These are phyloP conservation scores for Portevinia maculata DNA, from an alignment of 2,888 invertebrate genomes.

Conservation along the genomic window DNA sequence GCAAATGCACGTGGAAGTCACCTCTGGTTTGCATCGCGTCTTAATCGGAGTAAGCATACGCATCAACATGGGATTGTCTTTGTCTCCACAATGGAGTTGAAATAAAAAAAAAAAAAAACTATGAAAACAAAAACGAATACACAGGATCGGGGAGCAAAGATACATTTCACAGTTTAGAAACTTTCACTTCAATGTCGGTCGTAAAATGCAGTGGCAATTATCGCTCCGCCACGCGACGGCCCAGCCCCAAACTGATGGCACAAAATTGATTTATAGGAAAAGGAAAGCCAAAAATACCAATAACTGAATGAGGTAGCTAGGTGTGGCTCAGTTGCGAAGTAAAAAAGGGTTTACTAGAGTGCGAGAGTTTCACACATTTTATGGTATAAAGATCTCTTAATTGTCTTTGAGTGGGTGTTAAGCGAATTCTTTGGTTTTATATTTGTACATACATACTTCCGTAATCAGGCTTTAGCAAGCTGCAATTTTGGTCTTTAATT, in stretches of 20 bases:
- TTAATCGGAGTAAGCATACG: conserved; percentile 44
- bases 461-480: no score
- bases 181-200: conserved; percentile 55
- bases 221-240: conserved; percentile 13
- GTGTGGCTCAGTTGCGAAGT: conserved; percentile 15
- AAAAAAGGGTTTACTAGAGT: conserved; percentile 28
- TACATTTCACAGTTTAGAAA: conserved; percentile 19
- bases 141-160: conserved; percentile 5
- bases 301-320: conserved; percentile 27
- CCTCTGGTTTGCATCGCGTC: conserved; percentile 19
- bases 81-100: conserved; percentile 14
- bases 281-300: conserved; percentile 8
- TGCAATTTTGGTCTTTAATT: neutral
- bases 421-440: conserved; percentile 1
- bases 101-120: conserved; percentile 3
- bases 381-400: conserved; percentile 30
- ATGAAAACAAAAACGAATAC: neutral
- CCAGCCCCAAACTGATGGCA: conserved; percentile 25
- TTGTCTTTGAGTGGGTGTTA: conserved; percentile 30
- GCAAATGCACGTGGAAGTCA: conserved; percentile 43
- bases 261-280: conserved; percentile 28
- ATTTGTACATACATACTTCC: neutral
- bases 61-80: conserved; percentile 46
- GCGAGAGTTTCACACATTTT: conserved; percentile 38
- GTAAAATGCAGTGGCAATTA: conserved; percentile 37